Base-by-base conservation (phyloP, 2,113 vertebrate genomes). In the Telmatochromis brichardi region DNA sequence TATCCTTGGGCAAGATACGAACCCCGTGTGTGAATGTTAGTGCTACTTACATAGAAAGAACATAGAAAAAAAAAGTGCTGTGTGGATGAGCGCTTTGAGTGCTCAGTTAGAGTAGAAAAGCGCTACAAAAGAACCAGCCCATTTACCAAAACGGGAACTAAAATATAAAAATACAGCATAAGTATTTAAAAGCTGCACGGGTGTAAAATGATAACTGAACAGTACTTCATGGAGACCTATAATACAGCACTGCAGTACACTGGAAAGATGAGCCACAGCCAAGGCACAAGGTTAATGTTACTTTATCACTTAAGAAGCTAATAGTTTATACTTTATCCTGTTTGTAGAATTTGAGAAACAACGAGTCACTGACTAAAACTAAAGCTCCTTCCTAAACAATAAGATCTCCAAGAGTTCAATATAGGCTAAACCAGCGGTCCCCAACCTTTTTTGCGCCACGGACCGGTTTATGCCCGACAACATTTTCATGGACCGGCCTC, bases 371-470 rank as follows among this genome's bases (percentile, higher is more conserved):
- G 65, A 71, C 12, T 42, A 23, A 42, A 45, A 73, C 21, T 45
- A 45, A 73, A 73, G 68, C 21, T 45, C 5, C 4, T 26, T 45
- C 37, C 21, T 26, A 45, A 45, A 45, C 1, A 23, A 26, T 17
- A 45, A 73, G 4, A 42, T 45, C 37, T 42, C 65, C 12, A 42
- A 9, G 37, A 71, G n/a, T 71, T 65, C 5, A 71, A 23, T 3
- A 42, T 17, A 0, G 23, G 23, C 40, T 26, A 47, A 73, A 45
- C 6, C 40, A 42, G 40, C 12, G 2, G 40, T 42, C 40, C 0
- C 12, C 12, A 42, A 13, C 40, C 12, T 6, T 42, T 42, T 13
- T 42, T 42, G 40, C 40, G 0, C 12, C 40, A 42, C 40, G 12
- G 40, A 42, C 40, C 12, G 12, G 40, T 42, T 42, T 13, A 42